Conservation (phyloP, 1,140 invertebrate species). For the Hesperophylax magnus region DNA sequence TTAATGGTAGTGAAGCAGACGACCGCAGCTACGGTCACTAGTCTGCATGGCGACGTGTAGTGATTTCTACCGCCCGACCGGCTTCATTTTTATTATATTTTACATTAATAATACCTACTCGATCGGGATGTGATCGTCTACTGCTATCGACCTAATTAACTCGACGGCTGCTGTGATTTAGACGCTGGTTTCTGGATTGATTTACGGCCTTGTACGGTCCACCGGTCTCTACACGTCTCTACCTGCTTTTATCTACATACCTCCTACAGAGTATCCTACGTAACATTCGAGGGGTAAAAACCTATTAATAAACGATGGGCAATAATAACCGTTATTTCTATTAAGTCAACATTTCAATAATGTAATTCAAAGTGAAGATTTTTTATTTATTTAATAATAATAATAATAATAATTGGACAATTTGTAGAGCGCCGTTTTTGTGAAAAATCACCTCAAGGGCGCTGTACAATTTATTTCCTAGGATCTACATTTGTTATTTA, state of each 20-base stretch:
- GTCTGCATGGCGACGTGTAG: neutral
- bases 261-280: no score
- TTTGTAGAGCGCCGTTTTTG: no score
- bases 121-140: neutral
- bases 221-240: neutral
- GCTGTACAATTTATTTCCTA: no score
- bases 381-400: no score
- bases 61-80: neutral
- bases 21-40: neutral
- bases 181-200: constrained; percentile 7
- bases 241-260: neutral
- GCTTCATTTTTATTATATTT: constrained; percentile 13
- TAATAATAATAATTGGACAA: no score
- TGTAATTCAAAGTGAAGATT: no score
- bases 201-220: constrained; percentile 4
- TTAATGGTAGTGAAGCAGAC: neutral
- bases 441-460: no score
- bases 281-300: no score
- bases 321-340: no score
- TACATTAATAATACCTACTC: neutral
- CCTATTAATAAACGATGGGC: no score
- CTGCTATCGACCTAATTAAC: constrained; percentile 23
- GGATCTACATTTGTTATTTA: no score
- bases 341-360: no score
- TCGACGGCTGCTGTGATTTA: constrained; percentile 21